phyloP scores from a whole-genome alignment of 1,140 invertebrate genomes.

The Cyclargus thomasi region DNA sequence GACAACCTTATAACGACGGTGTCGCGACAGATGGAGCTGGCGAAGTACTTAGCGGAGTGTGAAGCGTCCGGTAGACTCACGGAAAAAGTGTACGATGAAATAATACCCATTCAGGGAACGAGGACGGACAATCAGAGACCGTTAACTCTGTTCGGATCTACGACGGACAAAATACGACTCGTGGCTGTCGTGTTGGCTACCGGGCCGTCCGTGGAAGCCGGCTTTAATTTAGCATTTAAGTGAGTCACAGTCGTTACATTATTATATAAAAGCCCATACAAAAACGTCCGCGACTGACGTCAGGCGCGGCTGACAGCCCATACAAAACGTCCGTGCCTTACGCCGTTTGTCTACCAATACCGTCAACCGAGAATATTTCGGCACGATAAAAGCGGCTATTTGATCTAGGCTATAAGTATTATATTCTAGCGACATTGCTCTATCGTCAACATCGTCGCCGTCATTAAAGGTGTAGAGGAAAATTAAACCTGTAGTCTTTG shows the following conservation, averaged over 20 bases:
- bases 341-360: too few relatives aligned
- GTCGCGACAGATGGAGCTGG: constrained; percentile 80
- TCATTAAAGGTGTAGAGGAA: too few relatives aligned
- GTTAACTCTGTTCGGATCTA: constrained; percentile 82
- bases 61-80: constrained; percentile 72
- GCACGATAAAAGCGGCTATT: too few relatives aligned
- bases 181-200: constrained; percentile 80
- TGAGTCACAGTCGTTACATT: constrained; percentile 43
- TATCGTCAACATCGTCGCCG: too few relatives aligned
- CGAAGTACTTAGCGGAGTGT: constrained; percentile 79
- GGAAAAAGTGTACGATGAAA: constrained; percentile 50
- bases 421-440: too few relatives aligned
- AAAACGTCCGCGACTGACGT: too few relatives aligned
- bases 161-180: constrained; percentile 79
- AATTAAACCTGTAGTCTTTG: too few relatives aligned
- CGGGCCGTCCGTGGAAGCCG: constrained; percentile 79
- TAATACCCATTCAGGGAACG: constrained; percentile 50
- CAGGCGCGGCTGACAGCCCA: too few relatives aligned
- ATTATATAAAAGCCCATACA: too few relatives aligned
- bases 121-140: constrained; percentile 57
- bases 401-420: too few relatives aligned
- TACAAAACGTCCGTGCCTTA: too few relatives aligned
- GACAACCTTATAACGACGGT: constrained; percentile 84
- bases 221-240: constrained; percentile 82
- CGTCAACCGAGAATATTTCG: too few relatives aligned